These are phyloP conservation scores for Rhabdophis nuchalis DNA, from an alignment of 2,797 vertebrate species.

Conservation along the genomic window DNA sequence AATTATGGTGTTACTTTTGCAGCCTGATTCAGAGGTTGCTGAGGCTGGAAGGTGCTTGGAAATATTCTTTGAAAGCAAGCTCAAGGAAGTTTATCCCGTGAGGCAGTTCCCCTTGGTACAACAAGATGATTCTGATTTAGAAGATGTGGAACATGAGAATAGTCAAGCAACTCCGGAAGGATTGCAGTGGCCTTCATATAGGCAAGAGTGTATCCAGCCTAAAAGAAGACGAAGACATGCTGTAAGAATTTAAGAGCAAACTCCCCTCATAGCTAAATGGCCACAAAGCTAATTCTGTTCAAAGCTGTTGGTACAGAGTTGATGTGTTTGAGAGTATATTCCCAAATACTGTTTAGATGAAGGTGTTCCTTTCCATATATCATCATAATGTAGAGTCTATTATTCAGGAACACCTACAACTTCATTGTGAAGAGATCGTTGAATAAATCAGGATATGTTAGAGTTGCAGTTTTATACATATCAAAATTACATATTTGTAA, in stretches of 20 bases:
- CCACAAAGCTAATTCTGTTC: conserved; percentile 51
- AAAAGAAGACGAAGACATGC: conserved; percentile 90
- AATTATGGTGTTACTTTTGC: conserved; percentile 27
- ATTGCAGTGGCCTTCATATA: conserved; percentile 84
- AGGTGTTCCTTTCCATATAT: background rate
- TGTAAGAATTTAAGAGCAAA: conserved; percentile 69
- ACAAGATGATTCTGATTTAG: conserved; percentile 86
- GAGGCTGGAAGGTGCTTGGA: conserved; percentile 90
- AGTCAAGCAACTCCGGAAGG: conserved; percentile 68
- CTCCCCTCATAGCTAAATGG: conserved; percentile 53
- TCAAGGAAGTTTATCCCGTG: conserved; percentile 85
- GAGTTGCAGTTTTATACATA: no score
- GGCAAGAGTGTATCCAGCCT: conserved; percentile 85
- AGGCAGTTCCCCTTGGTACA: conserved; percentile 73
- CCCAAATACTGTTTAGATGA: background rate
- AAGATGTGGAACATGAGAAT: conserved; percentile 81
- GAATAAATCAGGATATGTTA: conserved; percentile 21
- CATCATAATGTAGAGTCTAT: background rate
- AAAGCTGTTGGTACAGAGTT: conserved; percentile 31
- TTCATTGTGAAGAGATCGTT: background rate
- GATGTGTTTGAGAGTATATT: conserved; percentile 15
- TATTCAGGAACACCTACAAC: conserved; percentile 26
- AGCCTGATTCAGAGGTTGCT: conserved; percentile 97
- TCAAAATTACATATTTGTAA: background rate
- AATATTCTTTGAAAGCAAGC: conserved; percentile 82